Conservation (phyloP, 2,888 invertebrate species). For the Erebia epiphron region DNA sequence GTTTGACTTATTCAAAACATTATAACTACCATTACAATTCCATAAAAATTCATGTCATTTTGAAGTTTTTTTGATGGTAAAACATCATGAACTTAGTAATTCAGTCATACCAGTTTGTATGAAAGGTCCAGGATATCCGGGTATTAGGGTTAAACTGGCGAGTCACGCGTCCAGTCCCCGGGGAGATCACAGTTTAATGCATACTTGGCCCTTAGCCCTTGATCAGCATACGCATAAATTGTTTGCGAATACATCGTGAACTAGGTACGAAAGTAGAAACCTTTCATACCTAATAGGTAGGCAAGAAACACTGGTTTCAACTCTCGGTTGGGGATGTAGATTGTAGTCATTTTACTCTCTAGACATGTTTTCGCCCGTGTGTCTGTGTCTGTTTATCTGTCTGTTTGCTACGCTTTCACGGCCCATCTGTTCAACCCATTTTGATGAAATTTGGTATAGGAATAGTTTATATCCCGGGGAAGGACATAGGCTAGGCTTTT, state of each 20-base stretch:
- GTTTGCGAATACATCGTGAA: conserved; percentile 15
- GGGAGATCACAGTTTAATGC: conserved; percentile 66
- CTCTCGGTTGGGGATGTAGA: background rate
- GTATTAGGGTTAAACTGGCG: conserved; percentile 64
- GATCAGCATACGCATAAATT: conserved; percentile 42
- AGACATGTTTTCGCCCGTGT: no score
- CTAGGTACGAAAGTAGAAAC: background rate
- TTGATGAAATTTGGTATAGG: no score
- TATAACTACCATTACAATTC: no score
- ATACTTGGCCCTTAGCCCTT: conserved; percentile 63
- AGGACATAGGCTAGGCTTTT: no score
- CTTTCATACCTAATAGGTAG: no score
- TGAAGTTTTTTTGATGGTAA: background rate
- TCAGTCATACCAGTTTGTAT: conserved; percentile 19
- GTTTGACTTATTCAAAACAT: no score
- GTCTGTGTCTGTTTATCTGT: no score
- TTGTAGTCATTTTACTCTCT: no score
- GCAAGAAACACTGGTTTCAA: background rate
- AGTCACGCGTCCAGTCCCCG: conserved; percentile 77
- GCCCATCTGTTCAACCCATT: no score
- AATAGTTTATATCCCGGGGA: no score
- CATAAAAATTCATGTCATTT: no score
- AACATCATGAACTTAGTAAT: background rate
- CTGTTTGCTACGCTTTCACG: no score
- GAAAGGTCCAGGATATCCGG: conserved; percentile 28